Evolutionary conservation across 2,113 vertebrate genomes (phyloP), one percentile per base, ranked within the genome.

Genomic region (Nothobranchius furzeri): DNA sequence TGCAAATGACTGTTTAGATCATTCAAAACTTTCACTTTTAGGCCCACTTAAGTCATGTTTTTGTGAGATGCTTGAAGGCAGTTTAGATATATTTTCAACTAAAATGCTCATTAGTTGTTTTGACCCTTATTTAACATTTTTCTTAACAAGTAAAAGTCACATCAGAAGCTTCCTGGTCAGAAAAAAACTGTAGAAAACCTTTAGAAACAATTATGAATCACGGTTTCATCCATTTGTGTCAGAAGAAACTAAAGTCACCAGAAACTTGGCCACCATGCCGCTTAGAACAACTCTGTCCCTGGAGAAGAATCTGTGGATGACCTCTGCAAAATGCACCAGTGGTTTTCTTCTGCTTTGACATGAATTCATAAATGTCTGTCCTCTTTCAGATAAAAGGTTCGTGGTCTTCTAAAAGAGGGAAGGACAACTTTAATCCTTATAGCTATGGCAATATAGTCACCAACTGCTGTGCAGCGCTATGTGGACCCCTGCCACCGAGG

Each of bases 351-450:
- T 60, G 40, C 62, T 62, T 50, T n/a, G 14, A 20, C 8, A 14
- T 54, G 59, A 64, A 35, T 54, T 64, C 12, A 30, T 78, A n/a
- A 73, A 24, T 30, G 12, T 81, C 50, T 50, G 54, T 49, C 36
- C 9, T 89, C 57, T 91, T 73, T 79, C 89, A 99, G 97, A 99
- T 99, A 85, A 99, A 99, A 93, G 97, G 97, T 49, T 98, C 96
- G 0, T 99, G 97, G 97, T 99, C 97, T 78, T 96, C 95, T 87
- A 99, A 99, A 93, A 94, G 96, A 93, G 94, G 96, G 66, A 99
- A 99, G 91, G 97, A 98, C 72, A 98, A 98, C 90, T 98, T 96
- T 85, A 99, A 99, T 83, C 97, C 97, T 17, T 99, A 98, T 92
- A 98, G 97, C 92, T 91, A 98, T 0, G 97, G 97, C 60, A 98